Conservation (phyloP, 2,113 vertebrate species). For the Scopus umbretta region DNA sequence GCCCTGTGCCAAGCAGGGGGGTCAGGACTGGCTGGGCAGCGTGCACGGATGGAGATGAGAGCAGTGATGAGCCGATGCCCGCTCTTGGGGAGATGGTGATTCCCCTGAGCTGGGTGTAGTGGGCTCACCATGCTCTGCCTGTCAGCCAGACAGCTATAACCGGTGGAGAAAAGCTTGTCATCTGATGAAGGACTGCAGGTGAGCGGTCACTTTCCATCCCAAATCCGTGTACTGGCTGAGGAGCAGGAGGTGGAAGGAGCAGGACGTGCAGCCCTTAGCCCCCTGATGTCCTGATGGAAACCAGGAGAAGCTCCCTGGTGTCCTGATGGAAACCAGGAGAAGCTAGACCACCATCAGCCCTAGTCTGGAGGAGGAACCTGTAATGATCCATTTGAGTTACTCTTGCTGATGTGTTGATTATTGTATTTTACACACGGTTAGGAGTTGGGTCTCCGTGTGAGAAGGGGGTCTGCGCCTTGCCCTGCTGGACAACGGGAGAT, state of each 20-base stretch:
- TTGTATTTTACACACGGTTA: rapidly evolving
- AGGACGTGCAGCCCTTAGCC: background rate
- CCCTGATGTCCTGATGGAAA: background rate
- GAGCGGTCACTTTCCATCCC: background rate
- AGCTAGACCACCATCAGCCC: background rate
- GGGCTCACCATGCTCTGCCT: background rate
- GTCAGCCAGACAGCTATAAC: background rate
- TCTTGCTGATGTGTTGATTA: background rate
- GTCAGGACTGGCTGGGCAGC: background rate
- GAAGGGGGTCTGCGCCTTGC: background rate
- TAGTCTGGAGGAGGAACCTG: background rate
- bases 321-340: background rate
- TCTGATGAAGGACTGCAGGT: background rate
- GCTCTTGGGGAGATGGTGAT: background rate
- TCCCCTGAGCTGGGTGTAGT: background rate
- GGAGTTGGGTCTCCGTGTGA: rapidly evolving
- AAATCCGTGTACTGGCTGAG: rapidly evolving
- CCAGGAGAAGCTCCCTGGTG: background rate
- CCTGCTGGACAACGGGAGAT: background rate
- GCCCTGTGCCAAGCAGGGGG: background rate
- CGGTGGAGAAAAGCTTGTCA: background rate
- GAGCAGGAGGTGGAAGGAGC: background rate
- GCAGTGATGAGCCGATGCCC: rapidly evolving
- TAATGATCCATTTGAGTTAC: rapidly evolving
- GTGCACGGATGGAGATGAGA: background rate